phyloP scores from a whole-genome alignment of 2,797 vertebrate genomes.

The Liasis olivaceus region DNA sequence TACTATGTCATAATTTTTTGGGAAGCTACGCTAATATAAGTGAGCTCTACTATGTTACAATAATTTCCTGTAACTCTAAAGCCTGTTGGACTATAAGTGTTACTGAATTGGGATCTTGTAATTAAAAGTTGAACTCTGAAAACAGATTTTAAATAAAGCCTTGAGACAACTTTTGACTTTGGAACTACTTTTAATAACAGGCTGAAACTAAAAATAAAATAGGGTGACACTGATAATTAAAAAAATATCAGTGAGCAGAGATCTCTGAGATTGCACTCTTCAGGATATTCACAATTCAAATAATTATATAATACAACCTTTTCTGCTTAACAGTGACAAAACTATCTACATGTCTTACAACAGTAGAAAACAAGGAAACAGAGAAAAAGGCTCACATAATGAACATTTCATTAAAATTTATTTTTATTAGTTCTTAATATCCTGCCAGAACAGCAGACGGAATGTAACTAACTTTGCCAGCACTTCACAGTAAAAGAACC shows the following conservation, averaged over 20 bases:
- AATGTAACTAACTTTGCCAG: conserved; percentile 6
- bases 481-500: not conserved
- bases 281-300: not conserved
- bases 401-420: conserved; percentile 16
- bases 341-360: not conserved
- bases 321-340: conserved; percentile 5
- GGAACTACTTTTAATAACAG: not conserved
- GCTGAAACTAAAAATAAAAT: not conserved
- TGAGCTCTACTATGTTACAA: not conserved
- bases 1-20: not conserved
- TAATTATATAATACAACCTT: not conserved
- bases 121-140: not conserved
- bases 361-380: not conserved
- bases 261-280: not conserved
- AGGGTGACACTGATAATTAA: not conserved
- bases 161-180: not conserved
- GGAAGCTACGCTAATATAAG: not conserved
- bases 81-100: not conserved
- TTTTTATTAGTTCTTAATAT: not conserved
- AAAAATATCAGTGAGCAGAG: not conserved
- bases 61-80: not conserved
- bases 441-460: not conserved
- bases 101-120: not conserved
- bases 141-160: not conserved
- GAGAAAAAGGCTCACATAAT: not conserved